Percentiles rank a stretch among this genome's conserved stretches.
These are phyloP conservation scores for Etheostoma cragini DNA, from an alignment of 2,113 vertebrate species.

Conservation along the genomic window DNA sequence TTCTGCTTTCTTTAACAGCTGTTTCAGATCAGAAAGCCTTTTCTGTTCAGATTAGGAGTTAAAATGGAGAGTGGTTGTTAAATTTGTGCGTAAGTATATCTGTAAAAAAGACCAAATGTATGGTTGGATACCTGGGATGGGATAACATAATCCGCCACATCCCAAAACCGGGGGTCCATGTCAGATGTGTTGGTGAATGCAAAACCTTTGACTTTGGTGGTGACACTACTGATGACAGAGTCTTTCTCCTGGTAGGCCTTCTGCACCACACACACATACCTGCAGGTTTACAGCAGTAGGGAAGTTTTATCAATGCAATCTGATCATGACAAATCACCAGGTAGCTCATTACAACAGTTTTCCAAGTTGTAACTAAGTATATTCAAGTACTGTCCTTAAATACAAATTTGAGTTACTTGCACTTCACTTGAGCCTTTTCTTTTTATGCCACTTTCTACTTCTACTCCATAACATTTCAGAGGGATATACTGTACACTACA, in stretches of 20 bases:
- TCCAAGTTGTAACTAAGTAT: background rate
- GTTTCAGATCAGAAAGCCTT: no score
- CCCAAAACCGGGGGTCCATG: conserved; percentile 84
- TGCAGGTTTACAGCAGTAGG: conserved; percentile 56
- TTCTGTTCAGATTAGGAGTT: no score
- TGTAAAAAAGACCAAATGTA: background rate
- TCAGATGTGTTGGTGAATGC: conserved; percentile 82
- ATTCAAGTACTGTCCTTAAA: no score
- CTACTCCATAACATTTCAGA: no score
- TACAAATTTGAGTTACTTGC: no score
- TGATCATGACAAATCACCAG: background rate
- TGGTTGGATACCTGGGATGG: conserved; percentile 87
- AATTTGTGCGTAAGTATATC: background rate
- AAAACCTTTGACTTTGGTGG: conserved; percentile 88
- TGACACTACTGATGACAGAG: conserved; percentile 86
- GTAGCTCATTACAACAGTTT: background rate
- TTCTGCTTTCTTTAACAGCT: no score
- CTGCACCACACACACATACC: conserved; percentile 94
- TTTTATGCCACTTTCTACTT: no score
- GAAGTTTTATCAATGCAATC: background rate
- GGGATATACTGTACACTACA: no score
- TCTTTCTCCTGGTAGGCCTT: conserved; percentile 94
- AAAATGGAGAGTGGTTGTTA: background rate
- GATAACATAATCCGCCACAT: conserved; percentile 90
- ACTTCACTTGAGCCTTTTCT: no score